A percentile compares a stretch with the other conserved stretches of the same genome.
phyloP scores from a whole-genome alignment of 2,113 vertebrate species.

The Orientallactaga bullata region DNA sequence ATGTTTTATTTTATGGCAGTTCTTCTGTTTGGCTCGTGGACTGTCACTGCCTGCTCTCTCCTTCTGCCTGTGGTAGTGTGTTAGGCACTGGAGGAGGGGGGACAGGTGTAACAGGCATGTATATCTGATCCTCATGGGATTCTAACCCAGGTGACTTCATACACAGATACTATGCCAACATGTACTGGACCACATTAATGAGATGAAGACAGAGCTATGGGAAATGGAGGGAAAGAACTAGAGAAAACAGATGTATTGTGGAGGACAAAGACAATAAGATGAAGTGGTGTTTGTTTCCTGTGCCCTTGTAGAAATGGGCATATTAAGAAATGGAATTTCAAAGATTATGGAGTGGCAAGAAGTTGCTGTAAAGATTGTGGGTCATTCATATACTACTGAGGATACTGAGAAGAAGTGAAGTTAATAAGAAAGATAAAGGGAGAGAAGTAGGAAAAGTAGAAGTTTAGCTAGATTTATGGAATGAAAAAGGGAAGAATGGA shows the following conservation, averaged over 20 bases:
- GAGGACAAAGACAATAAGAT: background rate
- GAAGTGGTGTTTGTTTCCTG: background rate
- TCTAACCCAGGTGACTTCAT: background rate
- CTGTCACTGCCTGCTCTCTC: background rate
- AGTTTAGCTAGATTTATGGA: background rate
- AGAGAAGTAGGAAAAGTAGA: background rate
- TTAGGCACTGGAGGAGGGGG: background rate
- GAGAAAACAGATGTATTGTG: background rate
- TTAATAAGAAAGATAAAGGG: background rate
- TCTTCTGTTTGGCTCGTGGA: constrained; percentile 21
- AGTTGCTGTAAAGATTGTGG: background rate
- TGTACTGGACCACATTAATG: background rate
- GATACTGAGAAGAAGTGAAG: background rate
- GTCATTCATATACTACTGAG: accelerated
- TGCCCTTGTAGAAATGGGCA: background rate
- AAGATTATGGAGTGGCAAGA: background rate
- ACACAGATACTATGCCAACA: accelerated
- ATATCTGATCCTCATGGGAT: background rate
- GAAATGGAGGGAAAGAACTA: background rate
- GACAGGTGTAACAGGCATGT: background rate
- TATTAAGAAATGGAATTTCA: background rate
- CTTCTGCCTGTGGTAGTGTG: background rate
- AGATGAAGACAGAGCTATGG: background rate
- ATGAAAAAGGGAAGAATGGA: background rate
- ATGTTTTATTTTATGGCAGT: background rate